Evolutionary conservation across 2,888 invertebrate genomes (phyloP).

Genomic region (Liodrosophila aerea): DNA sequence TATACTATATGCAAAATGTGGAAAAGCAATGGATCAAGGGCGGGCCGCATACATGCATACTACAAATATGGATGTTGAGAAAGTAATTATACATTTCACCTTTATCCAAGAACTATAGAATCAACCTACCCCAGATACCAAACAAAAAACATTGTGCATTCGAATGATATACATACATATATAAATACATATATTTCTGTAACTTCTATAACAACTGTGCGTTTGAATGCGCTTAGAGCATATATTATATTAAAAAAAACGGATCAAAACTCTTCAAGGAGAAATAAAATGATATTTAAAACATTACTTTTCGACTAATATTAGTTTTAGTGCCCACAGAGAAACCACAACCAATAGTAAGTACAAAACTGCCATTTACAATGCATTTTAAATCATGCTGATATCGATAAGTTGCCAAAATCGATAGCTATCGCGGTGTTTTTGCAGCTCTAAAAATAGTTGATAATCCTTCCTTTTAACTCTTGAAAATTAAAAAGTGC

Average conservation of each 20-base stretch:
- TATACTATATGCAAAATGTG: constrained; percentile 34
- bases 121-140: constrained; percentile 33
- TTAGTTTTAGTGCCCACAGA: too few species aligned
- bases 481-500: too few species aligned
- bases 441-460: too few species aligned
- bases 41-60: constrained; percentile 41
- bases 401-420: neutral
- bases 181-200: constrained; percentile 70
- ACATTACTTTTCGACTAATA: constrained; percentile 6
- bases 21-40: constrained; percentile 33
- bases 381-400: too few species aligned
- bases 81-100: constrained; percentile 35
- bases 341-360: too few species aligned
- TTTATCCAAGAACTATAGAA: constrained; percentile 29
- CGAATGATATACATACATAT: constrained; percentile 47
- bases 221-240: constrained; percentile 66
- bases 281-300: constrained; percentile 72
- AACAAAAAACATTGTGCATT: constrained; percentile 48
- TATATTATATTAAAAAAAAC: constrained; percentile 63
- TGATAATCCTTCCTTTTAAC: too few species aligned
- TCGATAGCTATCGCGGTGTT: neutral
- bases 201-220: constrained; percentile 67
- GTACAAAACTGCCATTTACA: neutral
- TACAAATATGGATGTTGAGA: constrained; percentile 36
- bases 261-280: constrained; percentile 72